These are phyloP conservation scores for Archips crataeganus DNA, from an alignment of 2,888 invertebrate genomes.

Conservation along the genomic window DNA sequence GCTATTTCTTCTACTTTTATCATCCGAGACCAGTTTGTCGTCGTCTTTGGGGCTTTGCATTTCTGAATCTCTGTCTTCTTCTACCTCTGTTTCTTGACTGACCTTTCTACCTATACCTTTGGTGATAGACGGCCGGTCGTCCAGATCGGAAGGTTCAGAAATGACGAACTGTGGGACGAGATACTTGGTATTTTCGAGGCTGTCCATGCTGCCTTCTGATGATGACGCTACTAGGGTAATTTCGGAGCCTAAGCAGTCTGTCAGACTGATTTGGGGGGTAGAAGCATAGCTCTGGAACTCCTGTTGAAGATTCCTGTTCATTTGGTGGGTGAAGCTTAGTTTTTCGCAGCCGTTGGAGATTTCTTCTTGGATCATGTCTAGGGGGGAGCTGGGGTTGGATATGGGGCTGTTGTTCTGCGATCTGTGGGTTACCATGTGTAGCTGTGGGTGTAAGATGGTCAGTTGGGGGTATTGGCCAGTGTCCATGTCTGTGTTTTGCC, in stretches of 20 bases:
- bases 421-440: slow-evolving; percentile 80
- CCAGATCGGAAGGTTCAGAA: slow-evolving; percentile 89
- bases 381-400: slow-evolving; percentile 88
- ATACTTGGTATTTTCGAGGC: slow-evolving; percentile 85
- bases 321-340: slow-evolving; percentile 53
- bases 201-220: slow-evolving; percentile 90
- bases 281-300: slow-evolving; percentile 60
- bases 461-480: slow-evolving; percentile 71
- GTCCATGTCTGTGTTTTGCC: slow-evolving; percentile 84
- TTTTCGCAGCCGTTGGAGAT: slow-evolving; percentile 81
- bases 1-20: slow-evolving; percentile 87
- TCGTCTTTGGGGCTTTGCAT: slow-evolving; percentile 75
- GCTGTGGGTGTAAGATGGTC: slow-evolving; percentile 76
- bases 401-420: slow-evolving; percentile 87
- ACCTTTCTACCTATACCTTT: slow-evolving; percentile 91
- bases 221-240: slow-evolving; percentile 92
- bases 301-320: slow-evolving; percentile 62
- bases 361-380: slow-evolving; percentile 91
- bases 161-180: slow-evolving; percentile 88
- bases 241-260: slow-evolving; percentile 95
- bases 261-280: slow-evolving; percentile 95
- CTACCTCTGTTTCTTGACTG: slow-evolving; percentile 87
- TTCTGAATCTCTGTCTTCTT: slow-evolving; percentile 62
- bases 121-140: slow-evolving; percentile 92
- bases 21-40: slow-evolving; percentile 61